Conservation (phyloP, 2,797 vertebrate species). For the Harpagifer antarcticus region DNA sequence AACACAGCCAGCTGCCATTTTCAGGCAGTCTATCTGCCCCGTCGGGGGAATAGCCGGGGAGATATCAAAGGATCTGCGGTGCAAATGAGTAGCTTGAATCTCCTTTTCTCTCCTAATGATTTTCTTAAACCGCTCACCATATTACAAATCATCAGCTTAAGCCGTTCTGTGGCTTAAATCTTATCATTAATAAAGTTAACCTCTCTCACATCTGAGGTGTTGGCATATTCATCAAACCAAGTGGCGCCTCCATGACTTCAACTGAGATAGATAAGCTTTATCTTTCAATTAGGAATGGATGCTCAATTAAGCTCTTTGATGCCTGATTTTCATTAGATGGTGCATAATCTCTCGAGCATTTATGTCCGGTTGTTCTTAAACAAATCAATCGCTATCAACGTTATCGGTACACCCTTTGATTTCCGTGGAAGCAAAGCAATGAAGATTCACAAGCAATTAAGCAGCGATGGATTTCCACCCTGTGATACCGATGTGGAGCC, state of each 20-base stretch:
- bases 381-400: conserved; percentile 74
- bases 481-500: conserved; percentile 13
- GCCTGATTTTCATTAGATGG: conserved; percentile 48
- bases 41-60: conserved; percentile 58
- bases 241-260: conserved; percentile 26
- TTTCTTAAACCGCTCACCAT: conserved; percentile 54
- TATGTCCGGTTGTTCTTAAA: conserved; percentile 53
- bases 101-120: conserved; percentile 72
- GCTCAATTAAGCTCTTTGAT: conserved; percentile 73
- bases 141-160: conserved; percentile 65
- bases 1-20: conserved; percentile 72
- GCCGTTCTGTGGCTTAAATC: conserved; percentile 52
- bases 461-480: conserved; percentile 34
- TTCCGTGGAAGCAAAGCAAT: conserved; percentile 43
- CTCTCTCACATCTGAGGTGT: conserved; percentile 58
- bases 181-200: conserved; percentile 71
- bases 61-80: conserved; percentile 78
- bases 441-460: conserved; percentile 69
- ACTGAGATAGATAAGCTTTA: conserved; percentile 53
- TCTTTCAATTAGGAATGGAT: conserved; percentile 59
- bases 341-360: conserved; percentile 55
- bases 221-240: conserved; percentile 63
- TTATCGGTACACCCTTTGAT: conserved; percentile 64
- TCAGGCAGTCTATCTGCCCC: conserved; percentile 61
- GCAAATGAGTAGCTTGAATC: conserved; percentile 77